Evolutionary conservation across 2,113 vertebrate genomes (phyloP).

Genomic region (Bufo bufo): DNA sequence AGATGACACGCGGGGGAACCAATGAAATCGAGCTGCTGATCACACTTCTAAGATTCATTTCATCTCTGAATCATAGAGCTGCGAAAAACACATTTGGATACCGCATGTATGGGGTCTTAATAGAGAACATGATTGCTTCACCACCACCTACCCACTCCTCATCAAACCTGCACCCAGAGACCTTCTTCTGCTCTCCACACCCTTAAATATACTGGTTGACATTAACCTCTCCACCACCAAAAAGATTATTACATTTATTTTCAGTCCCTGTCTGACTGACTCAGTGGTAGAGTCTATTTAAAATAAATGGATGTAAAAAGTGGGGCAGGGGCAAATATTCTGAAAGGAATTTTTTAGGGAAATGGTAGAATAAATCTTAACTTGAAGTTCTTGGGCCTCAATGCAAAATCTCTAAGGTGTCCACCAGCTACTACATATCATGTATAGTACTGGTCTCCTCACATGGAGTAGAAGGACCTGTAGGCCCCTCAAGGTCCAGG

Average conservation of each 20-base stretch:
- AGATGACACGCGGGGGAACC: conserved; percentile 14
- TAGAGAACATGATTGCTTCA: neutral
- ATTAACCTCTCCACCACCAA: neutral
- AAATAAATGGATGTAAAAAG: neutral
- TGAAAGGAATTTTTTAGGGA: neutral
- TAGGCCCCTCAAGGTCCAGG: too few species aligned
- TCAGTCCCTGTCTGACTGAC: too few species aligned
- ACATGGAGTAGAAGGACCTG: too few species aligned
- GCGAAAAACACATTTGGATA: neutral
- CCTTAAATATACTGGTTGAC: neutral
- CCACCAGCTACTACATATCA: neutral
- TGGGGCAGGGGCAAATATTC: neutral
- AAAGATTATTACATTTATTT: too few species aligned
- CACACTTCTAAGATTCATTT: neutral
- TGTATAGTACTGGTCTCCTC: neutral
- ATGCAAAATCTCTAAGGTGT: too few species aligned
- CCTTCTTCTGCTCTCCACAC: neutral
- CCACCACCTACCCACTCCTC: neutral
- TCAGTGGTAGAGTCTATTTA: too few species aligned
- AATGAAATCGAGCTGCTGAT: conserved; percentile 18
- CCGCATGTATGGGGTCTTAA: neutral
- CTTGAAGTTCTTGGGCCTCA: neutral
- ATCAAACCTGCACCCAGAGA: neutral
- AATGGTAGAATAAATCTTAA: too few species aligned
- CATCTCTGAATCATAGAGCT: conserved; percentile 5